These are phyloP conservation scores for Xanthia togata DNA, from an alignment of 2,888 invertebrate species.

Conservation along the genomic window DNA sequence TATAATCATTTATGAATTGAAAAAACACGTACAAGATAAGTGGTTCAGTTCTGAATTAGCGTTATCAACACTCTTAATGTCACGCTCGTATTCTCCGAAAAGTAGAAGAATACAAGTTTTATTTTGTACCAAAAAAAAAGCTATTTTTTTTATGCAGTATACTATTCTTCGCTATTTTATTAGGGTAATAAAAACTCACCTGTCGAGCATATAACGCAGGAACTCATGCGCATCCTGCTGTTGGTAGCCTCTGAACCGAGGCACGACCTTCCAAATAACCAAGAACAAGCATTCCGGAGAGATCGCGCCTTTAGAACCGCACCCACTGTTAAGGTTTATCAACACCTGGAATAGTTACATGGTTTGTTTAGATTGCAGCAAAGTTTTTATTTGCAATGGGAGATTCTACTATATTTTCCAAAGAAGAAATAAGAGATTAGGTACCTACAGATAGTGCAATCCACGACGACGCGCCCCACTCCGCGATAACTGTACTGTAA, in stretches of 20 bases:
- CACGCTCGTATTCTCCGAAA: background rate
- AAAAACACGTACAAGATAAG: too few species aligned
- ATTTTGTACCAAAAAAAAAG: too few species aligned
- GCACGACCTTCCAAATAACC: slow-evolving; percentile 96
- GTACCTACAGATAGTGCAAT: too few species aligned
- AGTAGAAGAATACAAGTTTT: too few species aligned
- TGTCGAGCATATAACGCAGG: slow-evolving; percentile 95
- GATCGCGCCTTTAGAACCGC: slow-evolving; percentile 93
- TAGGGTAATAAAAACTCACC: slow-evolving; percentile 76
- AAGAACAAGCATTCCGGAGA: slow-evolving; percentile 95
- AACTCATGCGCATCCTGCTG: slow-evolving; percentile 97
- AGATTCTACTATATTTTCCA: background rate
- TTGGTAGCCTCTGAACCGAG: slow-evolving; percentile 95
- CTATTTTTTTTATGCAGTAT: background rate
- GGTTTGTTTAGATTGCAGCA: background rate
- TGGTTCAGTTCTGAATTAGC: too few species aligned
- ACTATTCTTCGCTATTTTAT: background rate
- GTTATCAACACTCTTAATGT: background rate
- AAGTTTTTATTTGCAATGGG: background rate
- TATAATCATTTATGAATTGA: too few species aligned
- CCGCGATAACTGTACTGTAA: too few species aligned
- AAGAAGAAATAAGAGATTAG: background rate
- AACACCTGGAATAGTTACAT: slow-evolving; percentile 88
- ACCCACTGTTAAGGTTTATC: slow-evolving; percentile 92
- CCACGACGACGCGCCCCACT: too few species aligned